These are phyloP conservation scores for Megaceryle alcyon DNA, from an alignment of 2,797 vertebrate species.

Conservation along the genomic window DNA sequence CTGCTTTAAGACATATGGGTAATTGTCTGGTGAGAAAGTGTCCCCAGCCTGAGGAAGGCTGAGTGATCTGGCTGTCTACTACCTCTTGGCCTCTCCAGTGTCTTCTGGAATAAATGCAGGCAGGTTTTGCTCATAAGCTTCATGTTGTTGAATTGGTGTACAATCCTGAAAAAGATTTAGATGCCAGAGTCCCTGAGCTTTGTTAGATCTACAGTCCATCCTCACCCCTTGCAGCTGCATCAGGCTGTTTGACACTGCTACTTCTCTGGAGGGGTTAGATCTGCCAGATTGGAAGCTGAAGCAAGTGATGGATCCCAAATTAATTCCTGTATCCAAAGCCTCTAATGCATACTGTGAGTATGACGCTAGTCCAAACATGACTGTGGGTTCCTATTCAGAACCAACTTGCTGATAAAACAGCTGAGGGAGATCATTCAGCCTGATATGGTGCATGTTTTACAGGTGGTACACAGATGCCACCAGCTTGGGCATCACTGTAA, in stretches of 20 bases:
- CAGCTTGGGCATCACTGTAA: not conserved
- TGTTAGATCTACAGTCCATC: not conserved
- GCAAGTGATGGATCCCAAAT: not conserved
- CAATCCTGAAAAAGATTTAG: not conserved
- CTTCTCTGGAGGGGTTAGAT: not conserved
- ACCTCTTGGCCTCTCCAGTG: not conserved
- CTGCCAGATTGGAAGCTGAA: not conserved
- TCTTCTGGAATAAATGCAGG: not conserved
- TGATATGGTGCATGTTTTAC: not conserved
- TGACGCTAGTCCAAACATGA: not conserved
- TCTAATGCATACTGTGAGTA: not conserved
- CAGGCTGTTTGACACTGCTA: not conserved
- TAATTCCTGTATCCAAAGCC: not conserved
- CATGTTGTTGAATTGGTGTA: not conserved
- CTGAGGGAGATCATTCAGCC: not conserved
- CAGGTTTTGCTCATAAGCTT: not conserved
- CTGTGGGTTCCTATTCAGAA: not conserved
- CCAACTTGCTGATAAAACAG: not conserved
- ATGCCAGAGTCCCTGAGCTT: not conserved
- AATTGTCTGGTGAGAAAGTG: not conserved
- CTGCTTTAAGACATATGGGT: not conserved
- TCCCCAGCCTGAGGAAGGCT: not conserved
- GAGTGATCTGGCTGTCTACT: not conserved
- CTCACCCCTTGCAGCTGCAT: not conserved
- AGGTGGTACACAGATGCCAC: not conserved